phyloP scores from a whole-genome alignment of 2,797 vertebrate species.

The Cirrhinus mrigala region DNA sequence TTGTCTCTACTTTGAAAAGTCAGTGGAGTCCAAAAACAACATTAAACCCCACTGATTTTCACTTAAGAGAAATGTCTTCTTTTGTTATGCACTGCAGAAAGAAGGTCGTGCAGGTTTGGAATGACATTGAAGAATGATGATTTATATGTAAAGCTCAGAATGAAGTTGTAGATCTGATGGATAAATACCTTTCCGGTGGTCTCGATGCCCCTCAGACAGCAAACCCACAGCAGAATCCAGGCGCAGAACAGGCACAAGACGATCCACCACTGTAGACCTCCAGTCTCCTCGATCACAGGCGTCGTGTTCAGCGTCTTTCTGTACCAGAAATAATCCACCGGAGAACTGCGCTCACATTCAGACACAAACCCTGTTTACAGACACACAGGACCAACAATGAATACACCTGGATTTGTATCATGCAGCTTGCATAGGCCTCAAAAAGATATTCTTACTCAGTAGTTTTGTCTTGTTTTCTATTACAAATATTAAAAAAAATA shows the following conservation, averaged over 20 bases:
- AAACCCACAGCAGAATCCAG: conserved; percentile 84
- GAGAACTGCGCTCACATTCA: conserved; percentile 83
- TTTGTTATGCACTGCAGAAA: neutral
- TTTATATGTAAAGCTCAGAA: neutral
- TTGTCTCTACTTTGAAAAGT: neutral
- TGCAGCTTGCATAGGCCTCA: neutral
- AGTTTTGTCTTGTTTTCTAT: neutral
- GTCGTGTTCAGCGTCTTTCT: conserved; percentile 86
- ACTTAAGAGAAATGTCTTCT: neutral
- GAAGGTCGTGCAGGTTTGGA: neutral
- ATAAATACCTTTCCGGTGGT: conserved; percentile 89
- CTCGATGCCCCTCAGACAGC: conserved; percentile 87
- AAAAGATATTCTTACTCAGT: neutral
- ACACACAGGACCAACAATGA: neutral
- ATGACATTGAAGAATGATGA: neutral
- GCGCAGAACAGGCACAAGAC: conserved; percentile 82
- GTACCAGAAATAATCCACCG: conserved; percentile 92
- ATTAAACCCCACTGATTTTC: neutral
- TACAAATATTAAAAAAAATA: neutral
- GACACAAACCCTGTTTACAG: conserved; percentile 72
- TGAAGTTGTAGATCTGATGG: neutral
- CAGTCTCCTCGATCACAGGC: conserved; percentile 73
- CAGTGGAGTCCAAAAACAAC: neutral
- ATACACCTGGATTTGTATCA: neutral
- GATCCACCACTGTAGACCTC: conserved; percentile 86